A percentile compares a stretch with the other conserved stretches of the same genome.
Conservation (phyloP, 2,888 invertebrate genomes). For the Linnaemya vulpina region DNA sequence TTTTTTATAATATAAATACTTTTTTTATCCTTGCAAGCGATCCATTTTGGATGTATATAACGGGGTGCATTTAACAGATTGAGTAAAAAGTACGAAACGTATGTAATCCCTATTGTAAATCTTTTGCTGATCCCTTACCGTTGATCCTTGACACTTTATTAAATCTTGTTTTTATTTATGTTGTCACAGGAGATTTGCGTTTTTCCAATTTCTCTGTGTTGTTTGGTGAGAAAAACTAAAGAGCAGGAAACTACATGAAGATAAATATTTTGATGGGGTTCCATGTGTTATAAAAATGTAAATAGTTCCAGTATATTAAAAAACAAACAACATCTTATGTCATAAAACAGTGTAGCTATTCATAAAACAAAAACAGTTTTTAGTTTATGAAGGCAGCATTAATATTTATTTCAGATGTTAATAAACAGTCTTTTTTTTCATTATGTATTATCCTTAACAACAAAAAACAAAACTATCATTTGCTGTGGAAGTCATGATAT, state of each 20-base stretch:
- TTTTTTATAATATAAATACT: slow-evolving; percentile 21
- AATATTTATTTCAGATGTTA: neutral
- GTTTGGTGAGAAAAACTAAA: neutral
- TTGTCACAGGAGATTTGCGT: slow-evolving; percentile 81
- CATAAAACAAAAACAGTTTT: neutral
- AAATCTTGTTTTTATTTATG: slow-evolving; percentile 82
- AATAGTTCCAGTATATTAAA: slow-evolving; percentile 30
- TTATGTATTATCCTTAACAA: neutral
- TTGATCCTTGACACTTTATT: slow-evolving; percentile 76
- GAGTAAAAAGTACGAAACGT: slow-evolving; percentile 34
- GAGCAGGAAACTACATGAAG: slow-evolving; percentile 17
- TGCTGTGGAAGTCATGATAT: slow-evolving; percentile 27
- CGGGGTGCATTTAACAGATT: neutral
- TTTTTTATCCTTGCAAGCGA: slow-evolving; percentile 44
- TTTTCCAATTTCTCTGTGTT: slow-evolving; percentile 38
- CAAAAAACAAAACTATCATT: neutral
- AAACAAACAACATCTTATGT: slow-evolving; percentile 48
- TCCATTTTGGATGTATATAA: slow-evolving; percentile 35
- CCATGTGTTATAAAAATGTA: slow-evolving; percentile 50
- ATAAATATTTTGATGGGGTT: slow-evolving; percentile 64
- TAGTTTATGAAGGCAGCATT: slow-evolving; percentile 12
- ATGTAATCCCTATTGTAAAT: slow-evolving; percentile 82
- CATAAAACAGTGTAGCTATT: slow-evolving; percentile 42
- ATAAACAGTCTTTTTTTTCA: neutral
- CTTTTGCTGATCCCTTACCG: slow-evolving; percentile 78